These are phyloP conservation scores for Orthosia gothica DNA, from an alignment of 2,888 invertebrate genomes.

Conservation along the genomic window DNA sequence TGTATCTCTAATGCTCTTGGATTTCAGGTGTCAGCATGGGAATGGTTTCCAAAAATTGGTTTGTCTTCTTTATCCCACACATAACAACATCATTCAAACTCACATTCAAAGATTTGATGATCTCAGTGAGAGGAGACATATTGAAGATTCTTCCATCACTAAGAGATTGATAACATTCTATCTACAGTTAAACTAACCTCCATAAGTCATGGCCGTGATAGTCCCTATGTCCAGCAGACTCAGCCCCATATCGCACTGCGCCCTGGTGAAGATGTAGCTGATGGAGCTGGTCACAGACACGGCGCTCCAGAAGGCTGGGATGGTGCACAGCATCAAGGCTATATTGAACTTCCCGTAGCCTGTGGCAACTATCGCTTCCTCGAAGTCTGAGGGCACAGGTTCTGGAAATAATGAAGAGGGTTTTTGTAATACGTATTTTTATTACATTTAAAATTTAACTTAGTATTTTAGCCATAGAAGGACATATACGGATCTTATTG, in stretches of 20 bases:
- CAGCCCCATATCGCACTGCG: slow-evolving; percentile 94
- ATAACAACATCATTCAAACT: neutral
- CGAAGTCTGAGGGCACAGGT: slow-evolving; percentile 91
- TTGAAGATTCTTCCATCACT: too few relatives aligned
- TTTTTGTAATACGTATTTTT: neutral
- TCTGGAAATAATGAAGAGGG: slow-evolving; percentile 41
- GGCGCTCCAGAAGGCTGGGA: slow-evolving; percentile 93
- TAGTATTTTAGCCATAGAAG: neutral
- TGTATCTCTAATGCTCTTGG: too few relatives aligned
- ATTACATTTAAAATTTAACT: neutral
- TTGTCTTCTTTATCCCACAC: too few relatives aligned
- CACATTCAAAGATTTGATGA: neutral
- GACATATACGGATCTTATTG: too few relatives aligned
- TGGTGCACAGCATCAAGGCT: slow-evolving; percentile 91
- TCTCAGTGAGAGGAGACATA: too few relatives aligned
- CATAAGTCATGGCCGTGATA: slow-evolving; percentile 94
- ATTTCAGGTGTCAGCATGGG: too few relatives aligned
- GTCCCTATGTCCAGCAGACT: slow-evolving; percentile 94
- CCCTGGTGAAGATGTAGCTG: slow-evolving; percentile 94
- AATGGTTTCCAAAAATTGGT: too few relatives aligned
- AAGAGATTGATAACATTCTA: neutral
- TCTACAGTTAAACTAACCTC: slow-evolving; percentile 86
- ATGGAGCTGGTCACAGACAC: slow-evolving; percentile 94
- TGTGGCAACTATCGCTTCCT: slow-evolving; percentile 93
- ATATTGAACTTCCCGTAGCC: slow-evolving; percentile 94